These are phyloP conservation scores for Pseudachorutes palmiensis DNA, from an alignment of 1,140 invertebrate genomes.

Conservation along the genomic window DNA sequence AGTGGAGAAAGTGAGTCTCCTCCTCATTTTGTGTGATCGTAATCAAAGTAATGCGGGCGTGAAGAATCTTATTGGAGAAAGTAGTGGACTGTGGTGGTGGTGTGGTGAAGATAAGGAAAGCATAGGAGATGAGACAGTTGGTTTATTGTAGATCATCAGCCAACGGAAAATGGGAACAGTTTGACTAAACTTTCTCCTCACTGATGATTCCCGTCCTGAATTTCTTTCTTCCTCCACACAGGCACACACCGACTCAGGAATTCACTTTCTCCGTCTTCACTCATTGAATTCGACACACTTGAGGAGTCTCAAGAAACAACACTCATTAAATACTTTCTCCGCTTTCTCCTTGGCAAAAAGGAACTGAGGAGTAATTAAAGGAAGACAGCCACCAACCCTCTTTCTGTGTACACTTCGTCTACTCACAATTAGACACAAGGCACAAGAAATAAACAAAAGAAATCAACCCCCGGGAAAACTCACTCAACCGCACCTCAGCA, in stretches of 20 bases:
- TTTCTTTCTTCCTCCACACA: background rate
- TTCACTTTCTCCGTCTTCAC: slow-evolving; percentile 8
- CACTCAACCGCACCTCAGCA: no score
- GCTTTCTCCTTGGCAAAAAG: background rate
- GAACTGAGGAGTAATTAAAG: background rate
- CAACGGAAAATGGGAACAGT: background rate
- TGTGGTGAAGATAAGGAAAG: background rate
- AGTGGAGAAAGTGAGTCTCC: background rate
- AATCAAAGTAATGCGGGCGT: slow-evolving; percentile 1
- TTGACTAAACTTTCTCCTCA: slow-evolving; percentile 6
- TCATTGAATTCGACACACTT: background rate
- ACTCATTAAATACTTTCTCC: slow-evolving; percentile 10
- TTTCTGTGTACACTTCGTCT: background rate
- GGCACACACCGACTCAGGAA: no score
- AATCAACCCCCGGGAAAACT: background rate
- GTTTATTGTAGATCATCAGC: slow-evolving; percentile 13
- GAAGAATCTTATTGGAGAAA: background rate
- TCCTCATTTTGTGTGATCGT: background rate
- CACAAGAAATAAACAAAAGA: background rate
- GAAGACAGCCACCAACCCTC: no score
- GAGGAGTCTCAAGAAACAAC: background rate
- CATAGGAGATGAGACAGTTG: slow-evolving; percentile 5
- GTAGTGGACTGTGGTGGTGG: background rate
- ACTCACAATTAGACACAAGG: background rate
- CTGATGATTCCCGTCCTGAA: background rate